Conservation (phyloP, 2,797 vertebrate species). For the Gadopsis marmoratus region DNA sequence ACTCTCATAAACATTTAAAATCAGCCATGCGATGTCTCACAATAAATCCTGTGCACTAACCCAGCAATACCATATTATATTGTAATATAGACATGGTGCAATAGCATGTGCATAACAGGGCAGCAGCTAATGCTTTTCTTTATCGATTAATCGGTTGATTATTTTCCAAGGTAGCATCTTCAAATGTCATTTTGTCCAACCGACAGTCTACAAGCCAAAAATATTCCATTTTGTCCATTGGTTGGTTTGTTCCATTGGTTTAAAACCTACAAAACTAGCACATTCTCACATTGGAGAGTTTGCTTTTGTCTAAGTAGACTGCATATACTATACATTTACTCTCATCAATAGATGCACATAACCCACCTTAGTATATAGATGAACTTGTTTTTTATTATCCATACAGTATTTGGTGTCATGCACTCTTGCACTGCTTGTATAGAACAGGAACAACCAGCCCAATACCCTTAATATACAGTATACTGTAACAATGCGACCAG, state of each 20-base stretch:
- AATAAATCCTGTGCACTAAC: neutral
- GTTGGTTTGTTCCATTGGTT: too few relatives aligned
- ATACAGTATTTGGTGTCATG: too few relatives aligned
- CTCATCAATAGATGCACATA: neutral
- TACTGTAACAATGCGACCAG: neutral
- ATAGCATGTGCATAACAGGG: neutral
- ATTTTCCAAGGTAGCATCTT: neutral
- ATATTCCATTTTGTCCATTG: too few relatives aligned
- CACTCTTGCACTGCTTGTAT: neutral
- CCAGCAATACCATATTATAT: neutral
- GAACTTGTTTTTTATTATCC: too few relatives aligned
- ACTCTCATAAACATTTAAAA: conserved; percentile 10
- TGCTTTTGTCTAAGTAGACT: neutral
- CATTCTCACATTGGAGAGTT: neutral
- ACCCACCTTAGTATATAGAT: neutral
- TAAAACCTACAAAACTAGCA: neutral
- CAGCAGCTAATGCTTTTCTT: neutral
- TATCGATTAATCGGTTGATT: neutral
- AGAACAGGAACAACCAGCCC: neutral
- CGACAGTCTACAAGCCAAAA: neutral
- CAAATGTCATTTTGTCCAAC: neutral
- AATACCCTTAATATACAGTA: neutral
- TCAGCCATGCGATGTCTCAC: neutral
- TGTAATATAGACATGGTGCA: too few relatives aligned
- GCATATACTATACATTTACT: neutral